Conservation (phyloP, 2,888 invertebrate genomes). For the Hyposoter didymator region DNA sequence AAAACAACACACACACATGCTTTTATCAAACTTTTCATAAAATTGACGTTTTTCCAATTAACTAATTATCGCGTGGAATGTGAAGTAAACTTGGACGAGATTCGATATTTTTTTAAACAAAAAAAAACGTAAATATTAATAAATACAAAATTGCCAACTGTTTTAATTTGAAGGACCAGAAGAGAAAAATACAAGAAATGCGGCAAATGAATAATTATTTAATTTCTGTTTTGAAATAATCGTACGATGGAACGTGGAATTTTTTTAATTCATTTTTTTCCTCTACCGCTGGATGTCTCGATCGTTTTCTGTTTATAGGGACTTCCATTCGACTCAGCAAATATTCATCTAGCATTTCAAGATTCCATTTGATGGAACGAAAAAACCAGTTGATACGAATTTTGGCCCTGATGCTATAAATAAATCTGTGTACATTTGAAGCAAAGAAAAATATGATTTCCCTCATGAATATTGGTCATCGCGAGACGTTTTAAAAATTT, state of each 20-base stretch:
- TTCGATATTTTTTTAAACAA: neutral
- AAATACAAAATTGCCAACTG: neutral
- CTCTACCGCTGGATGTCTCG: neutral
- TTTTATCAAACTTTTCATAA: neutral
- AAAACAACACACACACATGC: neutral
- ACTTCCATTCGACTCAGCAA: neutral
- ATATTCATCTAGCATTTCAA: constrained; percentile 31
- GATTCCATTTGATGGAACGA: neutral
- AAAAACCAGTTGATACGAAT: constrained; percentile 7
- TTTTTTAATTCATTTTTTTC: neutral
- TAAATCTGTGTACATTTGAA: neutral
- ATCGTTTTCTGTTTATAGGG: neutral
- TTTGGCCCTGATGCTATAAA: neutral
- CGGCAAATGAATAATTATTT: neutral
- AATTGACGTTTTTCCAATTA: neutral
- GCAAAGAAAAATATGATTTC: neutral
- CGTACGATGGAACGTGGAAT: neutral
- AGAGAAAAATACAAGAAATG: neutral
- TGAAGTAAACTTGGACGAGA: neutral
- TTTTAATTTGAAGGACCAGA: neutral
- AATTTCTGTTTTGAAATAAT: neutral
- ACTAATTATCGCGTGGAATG: neutral
- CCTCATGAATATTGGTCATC: neutral
- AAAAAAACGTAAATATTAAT: neutral
- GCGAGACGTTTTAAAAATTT: neutral